Evolutionary conservation across 64 coral and sea anemone species (phyloP).

Genomic region (Dendrophyllia cribrosa): DNA sequence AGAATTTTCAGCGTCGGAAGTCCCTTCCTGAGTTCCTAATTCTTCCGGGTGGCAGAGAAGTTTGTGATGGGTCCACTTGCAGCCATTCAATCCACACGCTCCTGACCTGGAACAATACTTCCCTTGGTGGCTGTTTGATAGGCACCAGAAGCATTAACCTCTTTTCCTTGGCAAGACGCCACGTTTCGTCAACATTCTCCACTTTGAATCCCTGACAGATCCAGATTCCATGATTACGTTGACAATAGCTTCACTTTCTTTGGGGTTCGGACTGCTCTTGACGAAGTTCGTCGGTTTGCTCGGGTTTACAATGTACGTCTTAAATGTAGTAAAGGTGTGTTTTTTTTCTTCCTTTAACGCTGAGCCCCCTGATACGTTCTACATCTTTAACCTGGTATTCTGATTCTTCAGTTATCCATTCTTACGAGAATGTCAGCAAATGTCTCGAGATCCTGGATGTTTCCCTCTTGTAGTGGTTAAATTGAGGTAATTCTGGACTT

Average conservation of each 20-base stretch:
- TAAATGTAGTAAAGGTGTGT: neutral
- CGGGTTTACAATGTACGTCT: neutral
- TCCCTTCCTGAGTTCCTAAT: no score
- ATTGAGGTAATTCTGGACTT: no score
- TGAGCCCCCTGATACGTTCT: neutral
- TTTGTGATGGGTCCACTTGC: no score
- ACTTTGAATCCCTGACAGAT: neutral
- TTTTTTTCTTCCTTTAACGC: neutral
- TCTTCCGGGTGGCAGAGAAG: neutral
- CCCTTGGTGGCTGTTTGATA: slow-evolving; percentile 33
- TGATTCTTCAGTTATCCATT: slow-evolving; percentile 29
- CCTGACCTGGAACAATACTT: slow-evolving; percentile 1
- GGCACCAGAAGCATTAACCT: slow-evolving; percentile 57
- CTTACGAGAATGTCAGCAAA: no score
- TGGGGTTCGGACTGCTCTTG: no score
- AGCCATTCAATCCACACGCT: slow-evolving; percentile 27
- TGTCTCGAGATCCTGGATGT: no score
- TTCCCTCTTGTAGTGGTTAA: no score
- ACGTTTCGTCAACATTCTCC: no score
- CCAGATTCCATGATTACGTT: no score
- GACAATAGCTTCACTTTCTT: no score
- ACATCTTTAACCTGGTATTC: no score
- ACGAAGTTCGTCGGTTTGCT: no score
- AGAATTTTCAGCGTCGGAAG: neutral
- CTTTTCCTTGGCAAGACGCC: slow-evolving; percentile 45